A percentile compares a stretch with the other conserved stretches of the same genome.
phyloP scores from a whole-genome alignment of 2,797 vertebrate species.

The Sebastes alutus region DNA sequence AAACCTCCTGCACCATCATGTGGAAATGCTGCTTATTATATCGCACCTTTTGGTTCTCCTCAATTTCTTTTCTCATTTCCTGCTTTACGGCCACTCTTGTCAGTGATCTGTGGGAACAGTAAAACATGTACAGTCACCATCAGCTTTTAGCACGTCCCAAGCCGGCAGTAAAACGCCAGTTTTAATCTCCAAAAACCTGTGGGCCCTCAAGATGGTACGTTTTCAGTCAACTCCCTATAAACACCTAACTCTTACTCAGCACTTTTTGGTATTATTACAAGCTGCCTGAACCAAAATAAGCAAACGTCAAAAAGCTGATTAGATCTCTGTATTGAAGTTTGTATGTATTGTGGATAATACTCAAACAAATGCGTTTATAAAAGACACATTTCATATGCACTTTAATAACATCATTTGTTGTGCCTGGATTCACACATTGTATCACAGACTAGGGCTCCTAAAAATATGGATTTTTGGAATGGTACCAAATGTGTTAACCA shows the following conservation, averaged over 20 bases:
- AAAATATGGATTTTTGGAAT: conserved; percentile 33
- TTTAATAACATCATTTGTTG: conserved; percentile 29
- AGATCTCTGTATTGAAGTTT: conserved; percentile 38
- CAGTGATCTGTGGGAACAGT: conserved; percentile 91
- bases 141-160: conserved; percentile 77
- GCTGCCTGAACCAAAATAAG: conserved; percentile 55
- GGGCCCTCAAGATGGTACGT: conserved; percentile 69
- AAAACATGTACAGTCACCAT: conserved; percentile 83
- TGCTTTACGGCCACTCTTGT: conserved; percentile 91
- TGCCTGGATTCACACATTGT: conserved; percentile 23
- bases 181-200: conserved; percentile 83
- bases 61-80: conserved; percentile 94
- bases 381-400: conserved; percentile 20
- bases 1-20: conserved; percentile 31
- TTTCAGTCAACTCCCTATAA: conserved; percentile 78
- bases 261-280: conserved; percentile 72
- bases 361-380: conserved; percentile 42
- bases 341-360: conserved; percentile 31
- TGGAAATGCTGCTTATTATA: conserved; percentile 61
- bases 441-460: not conserved
- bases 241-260: conserved; percentile 76
- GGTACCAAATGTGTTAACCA: not conserved
- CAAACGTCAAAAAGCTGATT: conserved; percentile 57
- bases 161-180: conserved; percentile 76
- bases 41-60: conserved; percentile 96